Evolutionary conservation across 2,888 invertebrate species (phyloP), one percentile per base, ranked within the genome.

Genomic region (Tetramorium bicarinatum): DNA sequence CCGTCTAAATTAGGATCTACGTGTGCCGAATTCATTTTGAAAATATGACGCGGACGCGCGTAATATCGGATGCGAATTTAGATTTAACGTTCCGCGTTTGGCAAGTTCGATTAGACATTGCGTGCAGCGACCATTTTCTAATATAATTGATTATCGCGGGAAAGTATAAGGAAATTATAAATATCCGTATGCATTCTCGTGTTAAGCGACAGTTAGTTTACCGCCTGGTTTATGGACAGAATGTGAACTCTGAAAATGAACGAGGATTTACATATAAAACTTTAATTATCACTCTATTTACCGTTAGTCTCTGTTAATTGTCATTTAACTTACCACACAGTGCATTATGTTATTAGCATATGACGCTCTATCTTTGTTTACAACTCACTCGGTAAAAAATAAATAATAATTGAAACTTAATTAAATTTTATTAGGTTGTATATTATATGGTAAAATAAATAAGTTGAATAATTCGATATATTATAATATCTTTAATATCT

Each of bases 1-100:
- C 59, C 71, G 25, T 49, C 59, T 79, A 80, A 80, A 80, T 80
- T 80, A 80, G 72, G 59, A 47, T 72, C 71, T 80, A 80, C 79
- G 79, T 80, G 79, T 72, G 72, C 34, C 79, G 79, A 80, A 80
- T 80, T 71, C 15, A 80, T 72, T 80, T 80, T 47, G 38, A 6
- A 80, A 80, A 80, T 80, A 80, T 80, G 72, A 18, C 59, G 47
- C 47, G 71, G 38, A 21, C 79, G 38, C 71, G 59, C 59, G 79
- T 80, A 80, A 80, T 80, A 80, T 80, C 72, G 79, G 25, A 80
- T 18, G 79, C 71, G 71, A 47, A 80, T 80, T 71, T 61, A 8
- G 59, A 47, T 72, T 61, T 49, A 71, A 79, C 44, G 21, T 44
- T 44, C 3, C 44, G 67, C 21, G 69, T 56, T 79, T 47, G 34